Evolutionary conservation across 2,113 vertebrate species (phyloP), one percentile per base, ranked within the genome.

Genomic region (Porphyrio hochstetteri): DNA sequence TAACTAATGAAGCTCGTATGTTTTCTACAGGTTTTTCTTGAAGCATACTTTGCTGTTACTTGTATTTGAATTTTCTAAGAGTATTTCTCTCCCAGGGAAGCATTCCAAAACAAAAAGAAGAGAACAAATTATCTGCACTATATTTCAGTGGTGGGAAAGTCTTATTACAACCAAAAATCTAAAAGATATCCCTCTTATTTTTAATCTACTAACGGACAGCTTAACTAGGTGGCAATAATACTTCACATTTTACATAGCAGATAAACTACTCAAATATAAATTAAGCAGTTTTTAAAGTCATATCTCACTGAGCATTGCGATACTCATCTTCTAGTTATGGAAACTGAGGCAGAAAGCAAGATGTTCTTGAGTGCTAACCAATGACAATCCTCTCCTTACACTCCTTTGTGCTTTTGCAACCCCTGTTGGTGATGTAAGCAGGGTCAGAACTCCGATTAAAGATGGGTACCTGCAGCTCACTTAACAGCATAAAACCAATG

Each of bases 1-100:
- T 80, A 93, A 92, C 70, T 95, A 86, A 79, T 59, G 67, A 86
- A 80, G 44, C 65, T 96, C 57, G 28, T 77, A 71, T 67, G 82
- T 59, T 96, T 85, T 76, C 71, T 44, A 76, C 67, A 86, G 70
- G 60, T 55, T 80, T 89, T 48, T 82, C 52, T 64, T 84, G 40
- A 67, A 85, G 50, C 4, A 74, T 90, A 77, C 68, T 81, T 88
- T 91, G 36, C 50, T 93, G 29, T 78, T 85, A 60, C 65, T 90
- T 48, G n/a, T 21, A 63, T 29, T 84, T 81, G 60, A 88, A 67
- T 93, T 86, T 91, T 85, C 64, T 77, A 67, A n/a, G 59, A 53
- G 5, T n/a, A 82, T 55, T 88, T 63, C 8, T 88, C 15, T 79
- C 77, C n/a, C 8, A 46, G 35, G 13, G 53, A 74, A 83, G 42